These are phyloP conservation scores for Trichopria drosophilae DNA, from an alignment of 2,888 invertebrate genomes.

Conservation along the genomic window DNA sequence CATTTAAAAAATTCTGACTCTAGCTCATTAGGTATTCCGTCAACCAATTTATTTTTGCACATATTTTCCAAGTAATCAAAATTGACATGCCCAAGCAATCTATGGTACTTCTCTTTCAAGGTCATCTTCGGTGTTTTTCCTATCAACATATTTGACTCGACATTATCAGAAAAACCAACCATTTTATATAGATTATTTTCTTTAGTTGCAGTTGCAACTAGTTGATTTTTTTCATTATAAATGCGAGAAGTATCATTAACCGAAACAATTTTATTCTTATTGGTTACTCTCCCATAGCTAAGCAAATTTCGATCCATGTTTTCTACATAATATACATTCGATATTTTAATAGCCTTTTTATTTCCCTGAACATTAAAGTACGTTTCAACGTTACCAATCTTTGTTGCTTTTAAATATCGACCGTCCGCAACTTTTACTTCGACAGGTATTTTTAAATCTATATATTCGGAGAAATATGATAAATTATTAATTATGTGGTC, in stretches of 20 bases:
- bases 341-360: too few relatives aligned
- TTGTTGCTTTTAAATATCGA: conserved; percentile 30
- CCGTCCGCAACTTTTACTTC: conserved; percentile 32
- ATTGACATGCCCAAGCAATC: conserved; percentile 12
- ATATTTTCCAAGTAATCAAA: conserved; percentile 16
- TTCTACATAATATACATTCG: too few relatives aligned
- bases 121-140: too few relatives aligned
- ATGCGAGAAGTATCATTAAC: conserved; percentile 1
- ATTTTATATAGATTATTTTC: conserved; percentile 14
- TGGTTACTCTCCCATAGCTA: conserved; percentile 29
- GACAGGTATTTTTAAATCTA: conserved; percentile 23
- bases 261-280: conserved; percentile 20
- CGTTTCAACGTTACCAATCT: too few relatives aligned
- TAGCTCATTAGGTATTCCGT: conserved; percentile 17
- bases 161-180: conserved; percentile 13
- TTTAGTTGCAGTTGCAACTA: conserved; percentile 11
- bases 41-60: conserved; percentile 19
- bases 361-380: too few relatives aligned
- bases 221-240: conserved; percentile 5
- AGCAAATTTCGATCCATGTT: conserved; percentile 34
- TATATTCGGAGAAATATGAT: conserved; percentile 24
- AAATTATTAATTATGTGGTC: conserved; percentile 32
- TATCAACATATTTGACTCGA: not conserved
- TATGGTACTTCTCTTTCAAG: conserved; percentile 18
- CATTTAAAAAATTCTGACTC: too few relatives aligned